phyloP scores from a whole-genome alignment of 2,888 invertebrate genomes.

The Cheilosia pagana region DNA sequence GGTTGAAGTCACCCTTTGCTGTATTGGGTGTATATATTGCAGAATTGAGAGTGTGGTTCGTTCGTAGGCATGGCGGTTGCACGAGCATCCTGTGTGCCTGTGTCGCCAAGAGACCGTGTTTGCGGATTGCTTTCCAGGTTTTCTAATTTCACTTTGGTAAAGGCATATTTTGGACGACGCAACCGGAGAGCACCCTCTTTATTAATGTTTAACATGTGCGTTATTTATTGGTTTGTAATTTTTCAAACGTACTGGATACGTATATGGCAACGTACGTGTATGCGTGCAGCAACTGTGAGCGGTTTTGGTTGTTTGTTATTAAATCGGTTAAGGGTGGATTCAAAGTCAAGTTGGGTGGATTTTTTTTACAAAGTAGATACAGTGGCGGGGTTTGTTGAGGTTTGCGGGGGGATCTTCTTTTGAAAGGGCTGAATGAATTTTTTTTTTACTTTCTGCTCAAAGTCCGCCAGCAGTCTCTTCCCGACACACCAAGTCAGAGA shows the following conservation, averaged over 20 bases:
- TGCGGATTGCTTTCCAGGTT: conserved; percentile 47
- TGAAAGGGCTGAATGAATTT: too few relatives aligned
- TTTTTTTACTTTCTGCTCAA: too few relatives aligned
- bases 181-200: conserved; percentile 61
- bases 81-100: conserved; percentile 71
- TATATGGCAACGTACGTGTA: background rate
- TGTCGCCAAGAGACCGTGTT: conserved; percentile 61
- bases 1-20: conserved; percentile 40
- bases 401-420: background rate
- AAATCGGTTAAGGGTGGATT: conserved; percentile 61
- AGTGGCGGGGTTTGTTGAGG: conserved; percentile 43
- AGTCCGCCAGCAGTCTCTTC: too few relatives aligned
- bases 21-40: conserved; percentile 4
- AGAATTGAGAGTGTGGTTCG: conserved; percentile 30
- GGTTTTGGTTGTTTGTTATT: conserved; percentile 38
- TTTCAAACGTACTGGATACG: conserved; percentile 19
- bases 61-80: conserved; percentile 51
- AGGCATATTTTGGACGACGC: conserved; percentile 63
- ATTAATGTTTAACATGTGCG: conserved; percentile 72
- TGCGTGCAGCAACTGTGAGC: background rate
- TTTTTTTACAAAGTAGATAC: conserved; percentile 3
- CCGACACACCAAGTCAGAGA: too few relatives aligned
- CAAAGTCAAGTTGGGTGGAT: conserved; percentile 44
- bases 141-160: conserved; percentile 59
- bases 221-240: conserved; percentile 69